Evolutionary conservation across 2,888 invertebrate species (phyloP), one percentile per base, ranked within the genome.

Genomic region (Vannuccia rotundouncinata): DNA sequence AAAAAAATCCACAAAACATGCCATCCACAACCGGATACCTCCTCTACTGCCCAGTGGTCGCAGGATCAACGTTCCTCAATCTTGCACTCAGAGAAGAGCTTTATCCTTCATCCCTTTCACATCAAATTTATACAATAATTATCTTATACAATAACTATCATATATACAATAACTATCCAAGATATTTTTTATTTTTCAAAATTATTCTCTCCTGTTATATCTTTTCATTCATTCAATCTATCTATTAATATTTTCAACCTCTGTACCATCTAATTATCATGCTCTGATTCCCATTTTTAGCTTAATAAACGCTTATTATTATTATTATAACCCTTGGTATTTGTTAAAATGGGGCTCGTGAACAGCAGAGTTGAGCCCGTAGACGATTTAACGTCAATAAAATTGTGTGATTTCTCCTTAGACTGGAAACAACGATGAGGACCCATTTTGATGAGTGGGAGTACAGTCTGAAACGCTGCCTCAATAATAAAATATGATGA

Each of bases 241-340:
- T 66, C 66, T 66, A 66, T 66, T 66, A 66, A 66, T 66, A 66
- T 66, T 66, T 66, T 66, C 66, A 66, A 66, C 66, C 66, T 66
- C 66, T 66, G 66, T 66, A n/a, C 66, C 66, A 66, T 66, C 66
- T 66, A 66, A 66, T 66, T 66, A 66, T n/a, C n/a, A n/a, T 66
- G 66, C 66, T 66, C 66, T 66, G 66, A 66, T 66, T 66, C 66
- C 66, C 66, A 66, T 66, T 66, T 66, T 66, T 66, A 66, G 66
- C 66, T 27, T 66, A 66, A 13, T 13, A 66, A 13, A 22, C 66
- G 66, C 45, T 45, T 45, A 45, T 45, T 45, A 45, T 45, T 45
- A 45, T 45, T 45, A 45, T 45, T 45, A 45, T 45, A n/a, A n/a
- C n/a, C n/a, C n/a, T n/a, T n/a, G n/a, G n/a, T n/a, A n/a, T n/a